Conservation (phyloP, 2,797 vertebrate species). For the Rhinoraja longicauda region DNA sequence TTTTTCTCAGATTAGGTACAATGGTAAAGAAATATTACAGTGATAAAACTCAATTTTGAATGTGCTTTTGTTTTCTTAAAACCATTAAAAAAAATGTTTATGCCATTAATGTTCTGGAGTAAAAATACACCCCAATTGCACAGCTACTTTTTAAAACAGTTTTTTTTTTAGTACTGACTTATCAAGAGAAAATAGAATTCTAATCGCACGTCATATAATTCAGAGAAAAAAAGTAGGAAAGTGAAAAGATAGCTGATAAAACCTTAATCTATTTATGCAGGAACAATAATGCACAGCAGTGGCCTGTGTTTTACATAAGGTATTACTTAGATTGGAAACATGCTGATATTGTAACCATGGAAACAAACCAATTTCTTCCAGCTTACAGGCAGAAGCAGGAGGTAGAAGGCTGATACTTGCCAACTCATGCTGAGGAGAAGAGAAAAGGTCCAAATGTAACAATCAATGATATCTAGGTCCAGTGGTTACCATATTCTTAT, state of each 20-base stretch:
- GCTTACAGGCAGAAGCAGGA: slow-evolving; percentile 34
- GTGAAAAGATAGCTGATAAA: slow-evolving; percentile 2
- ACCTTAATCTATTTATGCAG: slow-evolving; percentile 23
- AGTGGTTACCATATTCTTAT: neutral
- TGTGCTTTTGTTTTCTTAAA: neutral
- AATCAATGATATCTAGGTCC: neutral
- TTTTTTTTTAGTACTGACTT: neutral
- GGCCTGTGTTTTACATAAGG: slow-evolving; percentile 35
- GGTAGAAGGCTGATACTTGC: neutral
- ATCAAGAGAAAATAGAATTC: neutral
- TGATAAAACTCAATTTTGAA: neutral
- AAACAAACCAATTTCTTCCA: slow-evolving; percentile 33
- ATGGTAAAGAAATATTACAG: neutral
- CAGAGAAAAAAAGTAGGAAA: neutral
- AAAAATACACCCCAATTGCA: neutral
- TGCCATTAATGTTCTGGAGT: neutral
- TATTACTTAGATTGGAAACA: slow-evolving; percentile 38
- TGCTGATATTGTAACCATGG: slow-evolving; percentile 39
- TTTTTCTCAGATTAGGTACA: neutral
- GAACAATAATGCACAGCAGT: slow-evolving; percentile 32
- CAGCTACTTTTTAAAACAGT: neutral
- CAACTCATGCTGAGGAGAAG: slow-evolving; percentile 32
- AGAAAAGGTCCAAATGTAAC: slow-evolving; percentile 1
- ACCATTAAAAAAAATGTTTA: neutral
- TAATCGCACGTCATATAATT: neutral